Percentiles rank a stretch among this genome's conserved stretches.
These are phyloP conservation scores for Chrysolina oricalcia DNA, from an alignment of 2,888 invertebrate species.

Conservation along the genomic window DNA sequence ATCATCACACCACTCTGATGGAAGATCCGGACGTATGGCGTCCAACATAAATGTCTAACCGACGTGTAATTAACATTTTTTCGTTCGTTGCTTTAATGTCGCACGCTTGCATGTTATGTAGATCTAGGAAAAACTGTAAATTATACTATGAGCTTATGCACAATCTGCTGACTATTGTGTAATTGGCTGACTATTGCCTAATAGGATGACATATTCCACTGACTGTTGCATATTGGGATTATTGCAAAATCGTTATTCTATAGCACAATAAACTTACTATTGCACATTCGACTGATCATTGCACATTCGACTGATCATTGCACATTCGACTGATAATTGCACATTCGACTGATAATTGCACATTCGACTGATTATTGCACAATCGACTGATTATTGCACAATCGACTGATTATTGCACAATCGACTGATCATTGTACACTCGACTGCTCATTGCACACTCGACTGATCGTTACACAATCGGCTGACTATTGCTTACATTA, in stretches of 20 bases:
- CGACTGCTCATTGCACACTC: no score
- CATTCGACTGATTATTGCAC: no score
- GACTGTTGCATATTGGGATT: background rate
- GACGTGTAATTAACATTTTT: conserved; percentile 53
- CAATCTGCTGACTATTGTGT: background rate
- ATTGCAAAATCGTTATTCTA: background rate
- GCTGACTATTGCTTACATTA: no score
- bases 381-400: no score
- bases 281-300: background rate
- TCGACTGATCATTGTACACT: no score
- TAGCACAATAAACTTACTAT: no score
- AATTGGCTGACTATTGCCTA: background rate
- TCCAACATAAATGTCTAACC: conserved; percentile 81
- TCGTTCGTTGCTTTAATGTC: conserved; percentile 40
- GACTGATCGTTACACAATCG: no score
- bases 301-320: background rate
- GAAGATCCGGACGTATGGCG: conserved; percentile 96
- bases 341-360: no score
- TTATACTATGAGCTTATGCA: background rate
- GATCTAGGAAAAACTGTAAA: background rate
- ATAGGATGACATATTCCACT: background rate
- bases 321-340: background rate
- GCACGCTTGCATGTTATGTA: conserved; percentile 36
- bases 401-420: no score
- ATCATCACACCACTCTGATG: conserved; percentile 89